These are phyloP conservation scores for Drosophila diplacantha DNA, from an alignment of 2,888 invertebrate genomes.

Conservation along the genomic window DNA sequence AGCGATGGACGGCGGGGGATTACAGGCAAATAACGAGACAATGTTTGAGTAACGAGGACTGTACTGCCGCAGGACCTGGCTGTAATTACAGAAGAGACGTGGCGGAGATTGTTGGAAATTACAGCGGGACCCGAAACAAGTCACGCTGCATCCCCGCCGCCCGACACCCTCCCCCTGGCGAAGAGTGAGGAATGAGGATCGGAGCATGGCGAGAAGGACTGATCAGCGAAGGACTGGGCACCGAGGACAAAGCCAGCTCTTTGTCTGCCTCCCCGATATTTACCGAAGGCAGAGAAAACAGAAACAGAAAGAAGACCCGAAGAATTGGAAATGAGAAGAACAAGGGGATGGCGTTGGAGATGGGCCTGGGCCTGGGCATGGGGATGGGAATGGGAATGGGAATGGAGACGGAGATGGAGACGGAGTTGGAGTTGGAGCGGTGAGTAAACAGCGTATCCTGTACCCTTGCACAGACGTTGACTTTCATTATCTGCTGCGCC, in stretches of 20 bases:
- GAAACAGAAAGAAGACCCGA: slow-evolving; percentile 12
- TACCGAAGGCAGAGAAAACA: slow-evolving; percentile 21
- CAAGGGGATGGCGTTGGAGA: slow-evolving; percentile 2
- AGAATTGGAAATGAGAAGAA: slow-evolving; percentile 6
- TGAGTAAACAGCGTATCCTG: slow-evolving; percentile 58
- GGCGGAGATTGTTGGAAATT: slow-evolving; percentile 38
- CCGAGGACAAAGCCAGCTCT: slow-evolving; percentile 34
- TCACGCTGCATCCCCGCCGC: slow-evolving; percentile 12
- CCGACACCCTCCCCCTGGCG: slow-evolving; percentile 8
- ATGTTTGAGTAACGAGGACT: slow-evolving; percentile 30
- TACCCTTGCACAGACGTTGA: slow-evolving; percentile 70
- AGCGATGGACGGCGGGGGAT: slow-evolving; percentile 16
- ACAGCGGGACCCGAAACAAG: slow-evolving; percentile 36
- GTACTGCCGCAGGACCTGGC: slow-evolving; percentile 22
- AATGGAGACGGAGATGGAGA: background rate
- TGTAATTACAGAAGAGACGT: slow-evolving; percentile 50
- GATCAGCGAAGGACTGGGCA: background rate
- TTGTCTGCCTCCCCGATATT: slow-evolving; percentile 25
- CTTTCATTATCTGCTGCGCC: slow-evolving; percentile 71
- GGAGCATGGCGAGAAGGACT: background rate
- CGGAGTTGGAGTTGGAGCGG: slow-evolving; percentile 3
- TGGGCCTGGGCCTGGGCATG: background rate
- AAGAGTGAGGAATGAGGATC: background rate
- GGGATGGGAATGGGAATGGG: background rate
- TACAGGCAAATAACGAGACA: slow-evolving; percentile 50